These are phyloP conservation scores for Periophthalmus modestus DNA, from an alignment of 2,113 vertebrate species.

Conservation along the genomic window DNA sequence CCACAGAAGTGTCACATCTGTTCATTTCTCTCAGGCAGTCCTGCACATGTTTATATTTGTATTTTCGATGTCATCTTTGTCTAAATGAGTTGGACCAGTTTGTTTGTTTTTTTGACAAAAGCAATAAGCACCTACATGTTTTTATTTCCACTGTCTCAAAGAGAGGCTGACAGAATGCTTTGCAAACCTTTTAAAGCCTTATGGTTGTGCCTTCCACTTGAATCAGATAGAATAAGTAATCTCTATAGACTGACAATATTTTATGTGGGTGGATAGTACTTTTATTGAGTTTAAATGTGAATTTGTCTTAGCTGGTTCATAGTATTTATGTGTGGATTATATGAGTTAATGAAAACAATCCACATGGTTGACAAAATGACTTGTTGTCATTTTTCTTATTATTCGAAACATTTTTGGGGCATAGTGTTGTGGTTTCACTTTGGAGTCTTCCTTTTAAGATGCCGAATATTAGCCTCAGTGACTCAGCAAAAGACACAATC, in stretches of 20 bases:
- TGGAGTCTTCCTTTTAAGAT: conserved; percentile 70
- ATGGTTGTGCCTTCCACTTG: conserved; percentile 95
- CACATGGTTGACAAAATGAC: conserved; percentile 73
- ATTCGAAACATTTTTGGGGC: conserved; percentile 50
- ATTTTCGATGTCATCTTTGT: conserved; percentile 47
- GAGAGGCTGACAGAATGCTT: conserved; percentile 78
- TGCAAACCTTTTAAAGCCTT: conserved; percentile 91
- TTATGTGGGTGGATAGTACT: conserved; percentile 39
- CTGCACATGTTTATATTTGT: conserved; percentile 33
- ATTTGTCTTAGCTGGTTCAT: conserved; percentile 71
- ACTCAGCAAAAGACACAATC: conserved; percentile 21
- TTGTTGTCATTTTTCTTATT: conserved; percentile 33
- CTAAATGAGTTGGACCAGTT: conserved; percentile 65
- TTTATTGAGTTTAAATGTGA: conserved; percentile 78
- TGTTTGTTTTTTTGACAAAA: conserved; percentile 81
- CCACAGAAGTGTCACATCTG: conserved; percentile 12
- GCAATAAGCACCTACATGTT: conserved; percentile 84
- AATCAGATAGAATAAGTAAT: conserved; percentile 71
- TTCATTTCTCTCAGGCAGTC: conserved; percentile 53
- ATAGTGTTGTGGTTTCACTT: conserved; percentile 47
- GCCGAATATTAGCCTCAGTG: conserved; percentile 37
- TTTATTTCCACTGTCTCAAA: conserved; percentile 79
- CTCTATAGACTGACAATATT: conserved; percentile 53
- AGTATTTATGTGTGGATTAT: conserved; percentile 73
- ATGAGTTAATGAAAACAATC: conserved; percentile 74